phyloP scores from a whole-genome alignment of 2,888 invertebrate genomes.

The Leptopilina drosophilae region DNA sequence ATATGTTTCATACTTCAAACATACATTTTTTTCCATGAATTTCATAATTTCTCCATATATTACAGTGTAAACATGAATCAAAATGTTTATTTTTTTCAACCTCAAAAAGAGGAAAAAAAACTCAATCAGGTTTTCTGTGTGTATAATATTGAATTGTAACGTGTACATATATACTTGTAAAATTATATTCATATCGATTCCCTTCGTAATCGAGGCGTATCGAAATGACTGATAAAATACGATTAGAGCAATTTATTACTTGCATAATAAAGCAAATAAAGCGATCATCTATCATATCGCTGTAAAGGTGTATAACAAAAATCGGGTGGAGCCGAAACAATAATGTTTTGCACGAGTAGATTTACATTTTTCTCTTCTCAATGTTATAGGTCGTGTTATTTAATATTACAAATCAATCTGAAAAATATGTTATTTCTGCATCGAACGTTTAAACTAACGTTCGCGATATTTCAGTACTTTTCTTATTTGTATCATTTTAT shows the following conservation, averaged over 20 bases:
- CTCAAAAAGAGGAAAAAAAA: too few relatives aligned
- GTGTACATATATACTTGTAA: background rate
- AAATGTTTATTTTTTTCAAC: background rate
- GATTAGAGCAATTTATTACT: constrained; percentile 35
- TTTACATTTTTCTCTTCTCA: background rate
- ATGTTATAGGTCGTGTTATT: background rate
- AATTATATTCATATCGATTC: constrained; percentile 32
- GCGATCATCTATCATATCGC: constrained; percentile 16
- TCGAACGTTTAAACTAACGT: too few relatives aligned
- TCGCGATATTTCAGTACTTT: too few relatives aligned
- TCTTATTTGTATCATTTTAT: too few relatives aligned
- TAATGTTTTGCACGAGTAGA: constrained; percentile 4
- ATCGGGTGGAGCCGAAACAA: constrained; percentile 2
- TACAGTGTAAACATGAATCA: constrained; percentile 8
- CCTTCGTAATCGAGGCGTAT: constrained; percentile 37
- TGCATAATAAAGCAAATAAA: constrained; percentile 36
- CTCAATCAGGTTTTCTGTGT: too few relatives aligned
- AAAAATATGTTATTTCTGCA: too few relatives aligned
- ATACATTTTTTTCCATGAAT: constrained; percentile 6
- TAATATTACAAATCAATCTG: too few relatives aligned
- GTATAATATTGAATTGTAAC: background rate
- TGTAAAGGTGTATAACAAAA: background rate
- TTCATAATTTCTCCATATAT: background rate
- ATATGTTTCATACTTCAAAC: too few relatives aligned
- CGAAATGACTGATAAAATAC: constrained; percentile 37